Conservation (phyloP, 1,140 invertebrate genomes). For the Aleiodes sp. region DNA sequence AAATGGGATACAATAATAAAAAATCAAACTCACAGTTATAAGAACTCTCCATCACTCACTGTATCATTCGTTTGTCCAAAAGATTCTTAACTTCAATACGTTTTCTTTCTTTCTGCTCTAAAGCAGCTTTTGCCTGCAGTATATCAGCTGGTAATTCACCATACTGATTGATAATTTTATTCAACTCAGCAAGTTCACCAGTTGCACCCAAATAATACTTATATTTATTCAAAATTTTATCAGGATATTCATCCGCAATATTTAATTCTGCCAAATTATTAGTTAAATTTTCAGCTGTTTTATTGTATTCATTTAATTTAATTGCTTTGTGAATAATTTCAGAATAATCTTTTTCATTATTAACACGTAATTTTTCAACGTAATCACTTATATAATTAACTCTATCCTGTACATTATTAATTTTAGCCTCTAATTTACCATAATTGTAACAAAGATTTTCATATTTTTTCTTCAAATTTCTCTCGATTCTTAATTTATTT, state of each 20-base stretch:
- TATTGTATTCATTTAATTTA: conserved; percentile 52
- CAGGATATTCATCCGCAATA: conserved; percentile 42
- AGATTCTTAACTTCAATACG: conserved; percentile 44
- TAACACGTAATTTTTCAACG: conserved; percentile 32
- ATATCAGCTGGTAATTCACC: conserved; percentile 56
- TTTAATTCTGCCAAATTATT: conserved; percentile 44
- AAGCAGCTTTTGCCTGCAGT: conserved; percentile 51
- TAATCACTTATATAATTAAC: conserved; percentile 39
- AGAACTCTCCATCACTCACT: background rate
- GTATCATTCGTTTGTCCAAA: conserved; percentile 42
- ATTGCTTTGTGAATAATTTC: conserved; percentile 43
- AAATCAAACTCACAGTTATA: background rate
- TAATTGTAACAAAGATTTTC: conserved; percentile 47
- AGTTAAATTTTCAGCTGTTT: conserved; percentile 44
- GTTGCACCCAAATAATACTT: conserved; percentile 43
- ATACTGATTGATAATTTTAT: conserved; percentile 48
- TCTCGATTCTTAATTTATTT: conserved; percentile 45
- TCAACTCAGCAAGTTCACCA: conserved; percentile 45
- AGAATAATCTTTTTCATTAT: conserved; percentile 42
- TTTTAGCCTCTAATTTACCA: conserved; percentile 43
- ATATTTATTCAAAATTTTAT: conserved; percentile 49
- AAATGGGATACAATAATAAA: background rate
- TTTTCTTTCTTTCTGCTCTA: conserved; percentile 50
- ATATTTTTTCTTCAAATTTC: conserved; percentile 44
- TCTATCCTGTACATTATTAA: conserved; percentile 40